Evolutionary conservation across 2,113 vertebrate species (phyloP).

Genomic region (Plecturocebus donacophilus): DNA sequence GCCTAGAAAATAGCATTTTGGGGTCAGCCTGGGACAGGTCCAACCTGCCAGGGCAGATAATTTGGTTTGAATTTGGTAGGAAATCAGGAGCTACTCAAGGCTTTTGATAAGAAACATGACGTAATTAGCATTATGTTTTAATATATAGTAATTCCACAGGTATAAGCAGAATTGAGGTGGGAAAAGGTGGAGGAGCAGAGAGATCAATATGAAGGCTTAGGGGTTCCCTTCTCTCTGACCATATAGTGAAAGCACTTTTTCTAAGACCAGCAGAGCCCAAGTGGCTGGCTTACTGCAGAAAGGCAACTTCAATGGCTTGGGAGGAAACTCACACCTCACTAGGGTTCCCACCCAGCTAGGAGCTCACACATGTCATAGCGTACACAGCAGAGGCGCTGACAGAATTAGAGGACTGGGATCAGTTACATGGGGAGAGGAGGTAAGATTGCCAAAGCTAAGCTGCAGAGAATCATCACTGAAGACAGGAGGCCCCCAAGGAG

Average conservation of each 20-base stretch:
- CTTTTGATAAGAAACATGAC: conserved; percentile 30
- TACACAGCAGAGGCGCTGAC: conserved; percentile 58
- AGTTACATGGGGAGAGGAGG: conserved; percentile 39
- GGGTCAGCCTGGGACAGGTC: not conserved
- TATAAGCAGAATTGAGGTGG: conserved; percentile 28
- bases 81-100: conserved; percentile 6
- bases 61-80: conserved; percentile 18
- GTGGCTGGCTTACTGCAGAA: not conserved
- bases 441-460: conserved; percentile 25
- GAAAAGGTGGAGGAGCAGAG: not conserved
- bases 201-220: conserved; percentile 26
- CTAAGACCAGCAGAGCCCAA: not conserved
- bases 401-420: conserved; percentile 53
- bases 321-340: conserved; percentile 52
- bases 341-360: not conserved
- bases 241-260: conserved; percentile 15
- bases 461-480: conserved; percentile 54
- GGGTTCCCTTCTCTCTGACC: not conserved
- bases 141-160: not conserved
- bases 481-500: conserved; percentile 19
- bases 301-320: not conserved
- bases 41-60: not conserved
- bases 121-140: not conserved
- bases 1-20: conserved; percentile 20
- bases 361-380: conserved; percentile 2